A percentile compares a stretch with the other conserved stretches of the same genome.
Evolutionary conservation across 2,797 vertebrate genomes (phyloP).

Genomic region (Odontamblyopus lacepedii): DNA sequence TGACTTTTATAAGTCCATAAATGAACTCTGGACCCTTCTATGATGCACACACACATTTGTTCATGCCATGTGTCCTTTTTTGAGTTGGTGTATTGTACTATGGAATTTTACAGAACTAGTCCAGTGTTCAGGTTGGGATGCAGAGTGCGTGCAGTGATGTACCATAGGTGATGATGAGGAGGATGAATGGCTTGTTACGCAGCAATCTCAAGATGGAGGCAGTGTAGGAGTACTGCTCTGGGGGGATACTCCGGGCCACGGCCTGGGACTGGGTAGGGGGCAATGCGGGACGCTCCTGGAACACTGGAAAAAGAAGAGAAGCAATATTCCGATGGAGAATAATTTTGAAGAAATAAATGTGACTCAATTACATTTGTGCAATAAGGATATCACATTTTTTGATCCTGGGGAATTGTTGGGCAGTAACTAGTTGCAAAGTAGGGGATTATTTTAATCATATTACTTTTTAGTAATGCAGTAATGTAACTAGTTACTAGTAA

Average conservation of each 20-base stretch:
- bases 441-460: too few species aligned
- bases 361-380: too few species aligned
- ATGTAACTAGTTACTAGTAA: too few species aligned
- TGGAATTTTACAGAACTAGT: not conserved
- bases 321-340: not conserved
- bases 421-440: too few species aligned
- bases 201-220: constrained; percentile 84
- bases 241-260: constrained; percentile 72
- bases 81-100: constrained; percentile 1
- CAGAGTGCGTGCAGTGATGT: not conserved
- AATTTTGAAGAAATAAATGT: not conserved
- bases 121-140: not conserved
- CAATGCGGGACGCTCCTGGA: constrained; percentile 86
- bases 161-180: constrained; percentile 90
- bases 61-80: constrained; percentile 3
- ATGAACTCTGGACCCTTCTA: constrained; percentile 48
- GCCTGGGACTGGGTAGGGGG: constrained; percentile 91
- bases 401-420: too few species aligned
- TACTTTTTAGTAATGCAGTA: too few species aligned
- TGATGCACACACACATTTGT: not conserved
- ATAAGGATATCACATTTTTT: too few species aligned
- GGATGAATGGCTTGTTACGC: constrained; percentile 86
- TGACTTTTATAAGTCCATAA: constrained; percentile 39
- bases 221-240: constrained; percentile 83
- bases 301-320: constrained; percentile 75